Percentiles rank a stretch among this genome's conserved stretches.
phyloP scores from a whole-genome alignment of 2,797 vertebrate genomes.

The Lycodopsis pacificus region DNA sequence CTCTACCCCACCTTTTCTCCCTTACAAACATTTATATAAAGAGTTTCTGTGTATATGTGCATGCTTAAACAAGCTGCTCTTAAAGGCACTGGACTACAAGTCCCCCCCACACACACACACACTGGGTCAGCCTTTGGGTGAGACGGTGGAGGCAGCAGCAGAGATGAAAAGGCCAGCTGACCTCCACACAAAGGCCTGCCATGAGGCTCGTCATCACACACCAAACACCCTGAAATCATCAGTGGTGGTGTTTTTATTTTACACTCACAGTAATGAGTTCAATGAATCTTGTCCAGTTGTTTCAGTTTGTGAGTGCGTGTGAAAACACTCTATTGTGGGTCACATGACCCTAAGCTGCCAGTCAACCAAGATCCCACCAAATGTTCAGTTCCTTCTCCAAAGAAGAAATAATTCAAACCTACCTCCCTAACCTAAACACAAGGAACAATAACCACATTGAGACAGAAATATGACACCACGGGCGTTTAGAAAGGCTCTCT shows the following conservation, averaged over 20 bases:
- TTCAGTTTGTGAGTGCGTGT: background rate
- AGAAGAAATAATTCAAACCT: background rate
- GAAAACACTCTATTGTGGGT: background rate
- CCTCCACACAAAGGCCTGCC: slow-evolving; percentile 73
- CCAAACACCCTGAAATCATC: slow-evolving; percentile 51
- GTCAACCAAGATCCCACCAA: slow-evolving; percentile 7
- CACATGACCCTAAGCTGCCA: background rate
- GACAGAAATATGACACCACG: background rate
- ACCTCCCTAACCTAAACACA: background rate
- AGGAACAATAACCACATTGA: background rate
- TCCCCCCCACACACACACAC: slow-evolving; percentile 17
- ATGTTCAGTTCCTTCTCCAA: background rate
- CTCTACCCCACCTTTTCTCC: slow-evolving; percentile 2
- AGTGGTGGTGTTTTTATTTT: slow-evolving; percentile 13
- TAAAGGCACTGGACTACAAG: slow-evolving; percentile 40
- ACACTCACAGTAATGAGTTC: slow-evolving; percentile 7
- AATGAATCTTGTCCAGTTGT: slow-evolving; percentile 21
- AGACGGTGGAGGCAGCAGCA: slow-evolving; percentile 63
- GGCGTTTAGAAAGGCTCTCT: background rate
- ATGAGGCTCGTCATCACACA: slow-evolving; percentile 60
- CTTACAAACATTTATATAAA: slow-evolving; percentile 31
- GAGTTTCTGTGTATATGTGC: background rate
- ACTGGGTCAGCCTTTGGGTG: slow-evolving; percentile 70
- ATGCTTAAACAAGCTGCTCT: slow-evolving; percentile 39
- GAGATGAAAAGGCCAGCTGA: slow-evolving; percentile 78